Conservation (phyloP, 2,113 vertebrate species). For the Hyaena hyaena region DNA sequence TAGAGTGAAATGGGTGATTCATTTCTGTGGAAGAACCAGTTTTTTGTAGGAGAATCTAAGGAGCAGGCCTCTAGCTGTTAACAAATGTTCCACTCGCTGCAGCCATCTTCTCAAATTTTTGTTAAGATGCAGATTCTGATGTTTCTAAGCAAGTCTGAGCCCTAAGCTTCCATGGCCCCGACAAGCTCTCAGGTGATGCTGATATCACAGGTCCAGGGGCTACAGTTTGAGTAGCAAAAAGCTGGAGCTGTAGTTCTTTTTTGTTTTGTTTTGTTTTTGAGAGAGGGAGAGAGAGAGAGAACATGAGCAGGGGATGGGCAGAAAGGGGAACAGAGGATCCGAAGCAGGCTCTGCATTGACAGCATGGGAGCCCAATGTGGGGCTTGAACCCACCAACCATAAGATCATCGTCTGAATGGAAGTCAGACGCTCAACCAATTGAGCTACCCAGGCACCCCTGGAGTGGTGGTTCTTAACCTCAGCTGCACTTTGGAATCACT, state of each 20-base stretch:
- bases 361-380: no score
- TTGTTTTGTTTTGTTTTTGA: no score
- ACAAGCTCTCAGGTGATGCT: neutral
- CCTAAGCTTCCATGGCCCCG: neutral
- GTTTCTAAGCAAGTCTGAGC: no score
- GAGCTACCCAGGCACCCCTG: neutral
- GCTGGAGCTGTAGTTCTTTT: neutral
- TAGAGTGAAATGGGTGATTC: neutral
- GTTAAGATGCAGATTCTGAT: neutral
- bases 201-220: neutral
- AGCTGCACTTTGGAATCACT: neutral
- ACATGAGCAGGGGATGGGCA: no score
- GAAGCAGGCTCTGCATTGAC: no score
- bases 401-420: no score
- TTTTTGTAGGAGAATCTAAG: neutral
- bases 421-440: no score
- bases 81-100: neutral
- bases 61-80: neutral
- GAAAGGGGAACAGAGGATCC: no score
- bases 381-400: no score
- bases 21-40: no score
- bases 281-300: no score
- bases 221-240: neutral
- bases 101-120: neutral
- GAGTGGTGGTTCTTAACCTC: neutral